These are phyloP conservation scores for Diaprepes abbreviatus DNA, from an alignment of 2,888 invertebrate species.

Conservation along the genomic window DNA sequence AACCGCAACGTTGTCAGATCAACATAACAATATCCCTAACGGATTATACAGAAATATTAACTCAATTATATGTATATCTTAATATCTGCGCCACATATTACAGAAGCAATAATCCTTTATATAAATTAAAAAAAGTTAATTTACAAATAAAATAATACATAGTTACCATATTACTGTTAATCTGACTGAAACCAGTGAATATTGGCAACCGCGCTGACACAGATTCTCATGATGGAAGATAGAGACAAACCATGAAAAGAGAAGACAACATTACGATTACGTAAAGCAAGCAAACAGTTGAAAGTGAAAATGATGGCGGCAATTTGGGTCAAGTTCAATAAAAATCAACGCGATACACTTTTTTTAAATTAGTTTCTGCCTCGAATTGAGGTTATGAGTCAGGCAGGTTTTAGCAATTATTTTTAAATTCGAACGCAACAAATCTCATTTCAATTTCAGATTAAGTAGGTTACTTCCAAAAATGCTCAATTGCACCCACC, in stretches of 20 bases:
- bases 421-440: conserved; percentile 24
- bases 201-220: conserved; percentile 29
- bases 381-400: conserved; percentile 36
- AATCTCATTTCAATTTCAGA: conserved; percentile 24
- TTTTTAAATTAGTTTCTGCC: conserved; percentile 34
- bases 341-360: conserved; percentile 49
- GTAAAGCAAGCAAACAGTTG: conserved; percentile 63
- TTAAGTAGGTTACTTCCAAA: conserved; percentile 28
- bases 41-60: no score
- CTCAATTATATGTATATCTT: no score
- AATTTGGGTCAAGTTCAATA: conserved; percentile 66
- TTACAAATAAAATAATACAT: no score
- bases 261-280: conserved; percentile 54
- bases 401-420: conserved; percentile 33
- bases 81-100: no score
- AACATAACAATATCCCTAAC: background rate
- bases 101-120: no score
- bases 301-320: conserved; percentile 64
- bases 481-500: conserved; percentile 1
- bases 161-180: no score
- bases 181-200: background rate
- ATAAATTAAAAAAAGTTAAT: no score
- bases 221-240: conserved; percentile 31
- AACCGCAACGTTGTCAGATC: conserved; percentile 13
- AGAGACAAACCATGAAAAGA: conserved; percentile 22